phyloP scores from a whole-genome alignment of 2,797 vertebrate species.

The Chromis chromis region DNA sequence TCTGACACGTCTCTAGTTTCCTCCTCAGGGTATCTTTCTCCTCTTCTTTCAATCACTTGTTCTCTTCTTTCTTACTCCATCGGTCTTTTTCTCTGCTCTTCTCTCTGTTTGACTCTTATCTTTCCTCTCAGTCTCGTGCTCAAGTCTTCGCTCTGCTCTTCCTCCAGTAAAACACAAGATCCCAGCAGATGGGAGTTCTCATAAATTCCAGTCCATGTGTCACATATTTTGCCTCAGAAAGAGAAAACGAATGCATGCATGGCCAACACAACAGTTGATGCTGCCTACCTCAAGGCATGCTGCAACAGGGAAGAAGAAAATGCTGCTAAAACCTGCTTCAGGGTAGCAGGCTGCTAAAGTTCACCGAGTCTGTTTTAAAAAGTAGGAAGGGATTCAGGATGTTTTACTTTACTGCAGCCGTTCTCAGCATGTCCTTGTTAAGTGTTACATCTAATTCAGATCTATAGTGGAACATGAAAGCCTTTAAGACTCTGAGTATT shows the following conservation, averaged over 20 bases:
- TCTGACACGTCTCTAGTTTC: constrained; percentile 73
- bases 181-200: constrained; percentile 59
- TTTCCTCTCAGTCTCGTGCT: constrained; percentile 35
- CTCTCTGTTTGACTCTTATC: constrained; percentile 13
- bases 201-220: constrained; percentile 66
- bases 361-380: constrained; percentile 16
- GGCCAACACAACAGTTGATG: constrained; percentile 43
- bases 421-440: constrained; percentile 31
- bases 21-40: constrained; percentile 50
- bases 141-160: constrained; percentile 44
- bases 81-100: constrained; percentile 15
- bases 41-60: constrained; percentile 18
- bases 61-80: constrained; percentile 24
- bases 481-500: constrained; percentile 40
- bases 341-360: constrained; percentile 41
- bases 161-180: constrained; percentile 55
- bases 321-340: constrained; percentile 27
- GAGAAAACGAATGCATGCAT: constrained; percentile 50
- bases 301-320: constrained; percentile 30
- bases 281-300: constrained; percentile 30
- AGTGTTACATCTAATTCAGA: constrained; percentile 34
- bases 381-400: constrained; percentile 24
- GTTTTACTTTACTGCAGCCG: constrained; percentile 33
- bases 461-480: constrained; percentile 33
- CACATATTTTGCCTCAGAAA: constrained; percentile 54